Percentiles rank a stretch among this genome's conserved stretches.
These are phyloP conservation scores for Trisateles emortualis DNA, from an alignment of 2,888 invertebrate genomes.

Conservation along the genomic window DNA sequence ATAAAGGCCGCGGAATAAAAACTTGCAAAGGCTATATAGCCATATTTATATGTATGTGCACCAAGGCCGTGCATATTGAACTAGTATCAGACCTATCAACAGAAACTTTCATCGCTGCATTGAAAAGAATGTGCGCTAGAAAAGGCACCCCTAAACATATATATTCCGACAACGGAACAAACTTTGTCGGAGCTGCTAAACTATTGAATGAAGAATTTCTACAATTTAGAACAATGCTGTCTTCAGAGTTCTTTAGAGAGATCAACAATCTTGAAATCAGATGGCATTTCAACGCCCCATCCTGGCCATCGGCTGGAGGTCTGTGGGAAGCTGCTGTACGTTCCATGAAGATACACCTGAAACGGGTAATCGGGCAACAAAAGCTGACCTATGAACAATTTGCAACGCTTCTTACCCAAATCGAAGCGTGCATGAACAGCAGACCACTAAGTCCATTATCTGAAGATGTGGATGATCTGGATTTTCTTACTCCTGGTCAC, in stretches of 20 bases:
- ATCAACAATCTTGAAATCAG: too few relatives aligned
- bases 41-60: constrained; percentile 14
- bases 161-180: neutral
- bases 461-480: too few relatives aligned
- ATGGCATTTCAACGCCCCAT: too few relatives aligned
- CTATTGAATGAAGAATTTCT: too few relatives aligned
- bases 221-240: too few relatives aligned
- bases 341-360: too few relatives aligned
- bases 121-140: constrained; percentile 16
- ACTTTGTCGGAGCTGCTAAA: neutral
- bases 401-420: constrained; percentile 2
- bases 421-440: constrained; percentile 2
- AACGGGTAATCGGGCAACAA: too few relatives aligned
- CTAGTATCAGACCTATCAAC: constrained; percentile 15
- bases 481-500: constrained; percentile 4
- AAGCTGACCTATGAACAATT: too few relatives aligned
- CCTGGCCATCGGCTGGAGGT: too few relatives aligned
- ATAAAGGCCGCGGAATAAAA: constrained; percentile 19
- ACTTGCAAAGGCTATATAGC: constrained; percentile 24
- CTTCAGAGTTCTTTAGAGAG: too few relatives aligned
- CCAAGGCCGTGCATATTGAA: constrained; percentile 18
- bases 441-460: neutral
- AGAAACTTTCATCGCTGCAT: constrained; percentile 15
- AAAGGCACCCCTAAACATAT: neutral
- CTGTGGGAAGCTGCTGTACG: too few relatives aligned